These are phyloP conservation scores for Venustaconcha ellipsiformis DNA, from an alignment of 1,140 invertebrate species.

Conservation along the genomic window DNA sequence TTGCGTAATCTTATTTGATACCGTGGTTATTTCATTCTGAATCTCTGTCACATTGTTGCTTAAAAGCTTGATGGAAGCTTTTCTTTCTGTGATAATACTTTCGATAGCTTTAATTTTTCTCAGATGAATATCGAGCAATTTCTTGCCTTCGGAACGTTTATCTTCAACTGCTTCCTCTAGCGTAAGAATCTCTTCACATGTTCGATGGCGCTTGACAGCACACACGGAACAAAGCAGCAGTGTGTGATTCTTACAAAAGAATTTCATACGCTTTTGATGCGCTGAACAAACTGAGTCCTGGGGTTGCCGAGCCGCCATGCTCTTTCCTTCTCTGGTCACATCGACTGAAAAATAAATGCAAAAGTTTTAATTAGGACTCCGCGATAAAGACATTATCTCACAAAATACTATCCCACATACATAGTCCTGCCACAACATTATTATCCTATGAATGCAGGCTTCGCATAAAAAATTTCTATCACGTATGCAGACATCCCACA, in stretches of 20 bases:
- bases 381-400: too few relatives aligned
- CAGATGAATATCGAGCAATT: constrained; percentile 17
- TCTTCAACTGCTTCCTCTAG: constrained; percentile 25
- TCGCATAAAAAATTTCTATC: too few relatives aligned
- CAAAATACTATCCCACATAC: too few relatives aligned
- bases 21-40: constrained; percentile 25
- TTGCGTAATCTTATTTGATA: constrained; percentile 29
- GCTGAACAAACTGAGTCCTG: constrained; percentile 21
- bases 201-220: constrained; percentile 27
- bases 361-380: too few relatives aligned
- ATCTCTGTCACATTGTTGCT: constrained; percentile 28
- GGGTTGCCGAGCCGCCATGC: too few relatives aligned
- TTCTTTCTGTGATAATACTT: constrained; percentile 21
- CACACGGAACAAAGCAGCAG: constrained; percentile 29
- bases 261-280: constrained; percentile 26
- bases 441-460: too few relatives aligned
- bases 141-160: constrained; percentile 22
- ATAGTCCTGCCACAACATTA: too few relatives aligned
- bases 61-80: constrained; percentile 28
- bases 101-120: constrained; percentile 19
- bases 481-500: too few relatives aligned
- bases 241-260: constrained; percentile 31
- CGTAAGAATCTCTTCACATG: constrained; percentile 25
- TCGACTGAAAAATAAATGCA: too few relatives aligned
- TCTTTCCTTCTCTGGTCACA: too few relatives aligned